Base-by-base conservation (phyloP, 1,140 invertebrate species). In the Lepidurus arcticus region DNA sequence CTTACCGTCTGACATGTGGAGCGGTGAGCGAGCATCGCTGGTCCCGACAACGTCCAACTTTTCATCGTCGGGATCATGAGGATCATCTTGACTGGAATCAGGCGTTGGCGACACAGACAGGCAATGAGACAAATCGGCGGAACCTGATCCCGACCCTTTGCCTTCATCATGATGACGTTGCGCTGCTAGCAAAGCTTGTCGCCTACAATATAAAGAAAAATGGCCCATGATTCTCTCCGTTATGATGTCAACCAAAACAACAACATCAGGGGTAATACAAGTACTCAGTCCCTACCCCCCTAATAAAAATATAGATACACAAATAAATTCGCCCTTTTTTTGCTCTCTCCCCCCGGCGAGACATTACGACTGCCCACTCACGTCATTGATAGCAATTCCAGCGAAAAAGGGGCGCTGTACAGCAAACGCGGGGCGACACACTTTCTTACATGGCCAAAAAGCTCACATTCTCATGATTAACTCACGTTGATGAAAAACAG, bases 11-110 rank as follows among this genome's bases (percentile, higher is more conserved):
- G 78, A 78, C 44, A 78, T 78, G 78, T 78, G 78, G 21, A 78
- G 44, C 21, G 78, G 78, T 45, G 78, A 78, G 76, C 83, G 82
- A 26, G 81, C 78, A 76, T 84, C 21, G 87, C 87, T 26, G 73
- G 93, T 93, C 0, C 93, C 94, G 0, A 95, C 94, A 1, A 95
- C 94, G 84, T 95, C 94, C 81, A 96, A 86, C 42, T 94, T 90
- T 82, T 94, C 92, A 83, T 96, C 94, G 45, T 95, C 93, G 82
- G 92, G 90, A 81, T 92, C 91, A 84, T 91, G 84, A 74, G 89
- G 88, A 78, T 88, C 83, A 77, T 83, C 84, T 75, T 83, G 81
- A 80, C 81, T 81, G 47, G 78, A 78, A 74, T 79, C 75, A 78
- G 65, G 79, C 45, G 34, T 82, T 81, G 76, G 82, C 84, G 84